phyloP scores from a whole-genome alignment of 2,113 vertebrate genomes.

The Fregetta grallaria region DNA sequence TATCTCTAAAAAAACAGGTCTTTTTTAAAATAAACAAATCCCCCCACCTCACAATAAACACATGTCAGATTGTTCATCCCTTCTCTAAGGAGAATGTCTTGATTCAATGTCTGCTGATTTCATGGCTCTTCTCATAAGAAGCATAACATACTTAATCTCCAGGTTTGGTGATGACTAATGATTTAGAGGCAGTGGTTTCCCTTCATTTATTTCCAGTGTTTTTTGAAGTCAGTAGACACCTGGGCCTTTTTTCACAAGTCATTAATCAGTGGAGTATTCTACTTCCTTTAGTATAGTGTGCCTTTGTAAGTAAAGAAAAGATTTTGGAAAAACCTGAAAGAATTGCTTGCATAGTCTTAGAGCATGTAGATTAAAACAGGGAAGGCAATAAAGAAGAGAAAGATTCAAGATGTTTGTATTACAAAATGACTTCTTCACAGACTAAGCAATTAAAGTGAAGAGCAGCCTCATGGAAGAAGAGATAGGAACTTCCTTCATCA shows the following conservation, averaged over 20 bases:
- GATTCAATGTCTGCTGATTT: background rate
- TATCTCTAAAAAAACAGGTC: background rate
- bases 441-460: background rate
- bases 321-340: background rate
- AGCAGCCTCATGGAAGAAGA: background rate
- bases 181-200: background rate
- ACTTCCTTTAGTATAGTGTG: background rate
- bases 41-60: background rate
- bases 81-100: background rate
- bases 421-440: background rate
- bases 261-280: background rate
- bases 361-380: background rate
- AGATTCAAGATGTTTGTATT: background rate
- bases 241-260: background rate
- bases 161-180: background rate
- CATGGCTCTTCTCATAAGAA: background rate
- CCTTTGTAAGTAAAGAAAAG: background rate
- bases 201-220: background rate
- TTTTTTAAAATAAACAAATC: background rate
- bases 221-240: background rate
- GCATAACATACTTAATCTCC: background rate
- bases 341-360: background rate
- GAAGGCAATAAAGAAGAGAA: background rate
- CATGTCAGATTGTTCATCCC: background rate
- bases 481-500: background rate